Evolutionary conservation across 2,888 invertebrate species (phyloP).

Genomic region (Antheraea assamensis): DNA sequence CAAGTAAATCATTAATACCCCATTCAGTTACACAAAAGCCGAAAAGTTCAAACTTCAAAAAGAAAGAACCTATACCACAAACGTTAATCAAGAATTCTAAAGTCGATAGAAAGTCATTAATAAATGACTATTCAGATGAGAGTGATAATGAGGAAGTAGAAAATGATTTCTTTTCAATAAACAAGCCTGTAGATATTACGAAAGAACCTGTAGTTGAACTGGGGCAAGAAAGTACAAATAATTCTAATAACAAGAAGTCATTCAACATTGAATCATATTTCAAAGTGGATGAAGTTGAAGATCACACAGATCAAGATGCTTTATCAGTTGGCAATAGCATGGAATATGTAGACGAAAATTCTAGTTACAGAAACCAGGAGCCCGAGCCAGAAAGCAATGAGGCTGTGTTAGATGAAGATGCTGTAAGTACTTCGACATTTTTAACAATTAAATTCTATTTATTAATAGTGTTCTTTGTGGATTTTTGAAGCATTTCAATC

Average conservation of each 20-base stretch:
- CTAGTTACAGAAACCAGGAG: slow-evolving; percentile 34
- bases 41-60: slow-evolving; percentile 44
- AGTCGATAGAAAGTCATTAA: slow-evolving; percentile 39
- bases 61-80: slow-evolving; percentile 41
- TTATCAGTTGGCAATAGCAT: slow-evolving; percentile 24
- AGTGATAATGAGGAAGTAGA: slow-evolving; percentile 77
- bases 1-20: slow-evolving; percentile 69
- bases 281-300: slow-evolving; percentile 51
- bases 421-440: slow-evolving; percentile 54
- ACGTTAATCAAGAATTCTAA: slow-evolving; percentile 49
- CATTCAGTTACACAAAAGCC: slow-evolving; percentile 70
- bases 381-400: slow-evolving; percentile 39
- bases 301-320: slow-evolving; percentile 37
- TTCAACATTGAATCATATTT: slow-evolving; percentile 65
- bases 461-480: neutral
- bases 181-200: slow-evolving; percentile 67
- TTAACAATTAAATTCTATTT: neutral
- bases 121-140: slow-evolving; percentile 66
- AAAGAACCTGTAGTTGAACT: slow-evolving; percentile 62
- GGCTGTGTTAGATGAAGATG: slow-evolving; percentile 67
- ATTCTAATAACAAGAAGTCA: slow-evolving; percentile 36
- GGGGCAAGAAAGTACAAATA: slow-evolving; percentile 36
- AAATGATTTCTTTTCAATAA: slow-evolving; percentile 80
- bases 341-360: slow-evolving; percentile 34
- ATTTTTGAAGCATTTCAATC: neutral